Percentiles rank a stretch among this genome's conserved stretches.
These are phyloP conservation scores for Hylaeus anthracinus DNA, from an alignment of 1,140 invertebrate genomes.

Conservation along the genomic window DNA sequence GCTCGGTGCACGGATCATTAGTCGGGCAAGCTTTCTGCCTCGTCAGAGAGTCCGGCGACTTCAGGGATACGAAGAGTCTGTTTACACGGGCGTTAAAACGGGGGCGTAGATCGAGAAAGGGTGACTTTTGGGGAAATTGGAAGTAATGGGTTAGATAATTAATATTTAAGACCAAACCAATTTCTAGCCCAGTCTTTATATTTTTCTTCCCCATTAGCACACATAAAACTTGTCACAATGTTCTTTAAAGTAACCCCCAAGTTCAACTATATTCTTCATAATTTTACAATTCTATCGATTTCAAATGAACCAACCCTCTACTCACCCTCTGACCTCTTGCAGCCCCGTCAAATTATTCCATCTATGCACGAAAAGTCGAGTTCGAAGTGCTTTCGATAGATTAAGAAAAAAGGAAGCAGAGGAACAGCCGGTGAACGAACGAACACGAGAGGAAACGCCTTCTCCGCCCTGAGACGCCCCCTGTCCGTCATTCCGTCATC, in stretches of 20 bases:
- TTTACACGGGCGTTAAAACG: constrained; percentile 4
- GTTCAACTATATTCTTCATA: no score
- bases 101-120: not conserved
- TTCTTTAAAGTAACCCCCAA: no score
- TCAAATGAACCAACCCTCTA: not conserved
- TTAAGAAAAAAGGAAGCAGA: constrained; percentile 36
- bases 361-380: not conserved
- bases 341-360: not conserved
- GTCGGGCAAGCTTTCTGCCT: constrained; percentile 41
- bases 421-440: constrained; percentile 71
- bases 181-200: no score
- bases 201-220: no score
- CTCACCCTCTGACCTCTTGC: not conserved
- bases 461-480: constrained; percentile 73
- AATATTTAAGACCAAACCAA: no score
- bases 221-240: no score
- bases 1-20: constrained; percentile 56
- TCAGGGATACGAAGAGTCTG: constrained; percentile 32
- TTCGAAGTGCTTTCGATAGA: constrained; percentile 8
- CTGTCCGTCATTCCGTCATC: constrained; percentile 76
- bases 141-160: no score
- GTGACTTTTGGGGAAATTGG: not conserved
- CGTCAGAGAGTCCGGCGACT: constrained; percentile 38
- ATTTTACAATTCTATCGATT: no score
- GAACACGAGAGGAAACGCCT: constrained; percentile 70